Conservation (phyloP, 2,888 invertebrate species). For the Desoria tigrina region DNA sequence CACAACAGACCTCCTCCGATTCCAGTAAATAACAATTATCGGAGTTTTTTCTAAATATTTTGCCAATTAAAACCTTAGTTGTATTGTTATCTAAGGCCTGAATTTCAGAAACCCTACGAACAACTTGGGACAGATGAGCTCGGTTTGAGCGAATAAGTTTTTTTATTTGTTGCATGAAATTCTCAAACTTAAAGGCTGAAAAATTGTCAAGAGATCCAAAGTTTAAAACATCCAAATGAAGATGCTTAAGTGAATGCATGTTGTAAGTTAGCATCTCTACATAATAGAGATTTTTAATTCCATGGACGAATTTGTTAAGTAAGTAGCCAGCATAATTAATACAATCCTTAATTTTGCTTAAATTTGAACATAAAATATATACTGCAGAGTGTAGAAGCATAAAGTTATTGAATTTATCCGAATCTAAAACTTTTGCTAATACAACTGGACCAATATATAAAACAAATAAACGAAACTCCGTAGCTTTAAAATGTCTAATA, state of each 20-base stretch:
- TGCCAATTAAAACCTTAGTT: too few species aligned
- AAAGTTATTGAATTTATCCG: too few species aligned
- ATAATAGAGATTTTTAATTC: constrained; percentile 46
- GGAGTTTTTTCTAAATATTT: too few species aligned
- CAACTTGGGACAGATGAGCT: constrained; percentile 23
- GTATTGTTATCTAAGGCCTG: too few species aligned
- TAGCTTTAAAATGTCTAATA: too few species aligned
- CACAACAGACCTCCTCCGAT: too few species aligned
- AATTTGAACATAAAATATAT: too few species aligned
- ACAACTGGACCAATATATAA: constrained; percentile 24
- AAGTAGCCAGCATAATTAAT: constrained; percentile 45
- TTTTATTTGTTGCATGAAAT: constrained; percentile 49
- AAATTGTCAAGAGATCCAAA: constrained; percentile 47
- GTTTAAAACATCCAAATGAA: constrained; percentile 47
- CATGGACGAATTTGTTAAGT: constrained; percentile 47
- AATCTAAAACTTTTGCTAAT: constrained; percentile 7
- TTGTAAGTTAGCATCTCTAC: constrained; percentile 50
- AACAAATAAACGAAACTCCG: constrained; percentile 25
- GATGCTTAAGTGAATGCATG: constrained; percentile 53
- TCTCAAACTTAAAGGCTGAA: constrained; percentile 51
- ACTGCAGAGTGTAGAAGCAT: too few species aligned
- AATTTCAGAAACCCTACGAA: constrained; percentile 32
- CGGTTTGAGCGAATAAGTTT: constrained; percentile 21
- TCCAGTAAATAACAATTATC: too few species aligned
- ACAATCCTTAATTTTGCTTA: constrained; percentile 10